Evolutionary conservation across 2,888 invertebrate genomes (phyloP), one percentile per base, ranked within the genome.

Genomic region (Cinara cedri): DNA sequence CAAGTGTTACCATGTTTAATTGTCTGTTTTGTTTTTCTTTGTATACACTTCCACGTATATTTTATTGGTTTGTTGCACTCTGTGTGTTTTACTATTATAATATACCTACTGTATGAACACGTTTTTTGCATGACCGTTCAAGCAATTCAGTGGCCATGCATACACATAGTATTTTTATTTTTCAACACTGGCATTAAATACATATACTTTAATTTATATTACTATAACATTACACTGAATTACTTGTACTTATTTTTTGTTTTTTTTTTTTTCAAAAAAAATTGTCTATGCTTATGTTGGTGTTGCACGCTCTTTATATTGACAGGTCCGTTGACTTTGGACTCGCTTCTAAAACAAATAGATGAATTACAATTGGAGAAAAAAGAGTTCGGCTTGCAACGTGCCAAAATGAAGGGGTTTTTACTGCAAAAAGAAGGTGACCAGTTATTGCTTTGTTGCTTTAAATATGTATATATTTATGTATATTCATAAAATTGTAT

Each of bases 401-500:
- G 97, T 84, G 97, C 96, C 55, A 94, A 93, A 88, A 91, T 97
- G 89, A 96, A 94, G 88, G 96, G 96, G 84, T 87, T 97, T 81
- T 97, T 92, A 87, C 89, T 96, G 84, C 95, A 95, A 86, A 97
- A 96, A 89, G 97, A 97, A 92, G 93, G 94, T 94, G 88, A 85
- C 55, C 76, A 78, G 57, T 63, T 68, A 78, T 51, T 78, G 76
- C 76, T 78, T 76, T 78, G 86, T 86, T 68, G 76, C 76, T 78
- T 78, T 78, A 34, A 57, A 60, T 85, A 51, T 82, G 81, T 82
- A 82, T n/a, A 46, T 78, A 72, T 68, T 49, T 85, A 51, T 82
- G 81, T 82, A 82, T n/a, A 46, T 78, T 66, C 60, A 42, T 55
- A 42, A 11, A 81, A 51, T 54, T 66, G 9, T 54, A 21, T 65